phyloP scores from a whole-genome alignment of 2,113 vertebrate species.

The Apus apus region DNA sequence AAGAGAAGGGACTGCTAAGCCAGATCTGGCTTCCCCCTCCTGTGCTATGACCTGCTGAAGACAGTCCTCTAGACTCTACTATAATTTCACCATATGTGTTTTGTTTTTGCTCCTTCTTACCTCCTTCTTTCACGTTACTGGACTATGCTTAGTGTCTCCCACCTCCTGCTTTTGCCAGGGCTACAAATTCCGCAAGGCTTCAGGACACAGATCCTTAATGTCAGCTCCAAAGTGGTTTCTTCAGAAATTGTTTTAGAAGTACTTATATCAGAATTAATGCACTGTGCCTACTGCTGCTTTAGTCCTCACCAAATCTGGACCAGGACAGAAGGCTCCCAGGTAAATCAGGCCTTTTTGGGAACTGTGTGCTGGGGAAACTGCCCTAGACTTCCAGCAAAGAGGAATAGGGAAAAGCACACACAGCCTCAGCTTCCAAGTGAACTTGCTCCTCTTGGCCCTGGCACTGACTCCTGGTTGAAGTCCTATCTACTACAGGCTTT shows the following conservation, averaged over 20 bases:
- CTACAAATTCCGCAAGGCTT: not conserved
- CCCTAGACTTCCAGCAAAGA: not conserved
- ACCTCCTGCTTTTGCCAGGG: not conserved
- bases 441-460: too few species aligned
- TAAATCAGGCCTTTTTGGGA: not conserved
- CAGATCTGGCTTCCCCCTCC: conserved; percentile 7
- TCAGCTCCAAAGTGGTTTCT: not conserved
- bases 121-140: not conserved
- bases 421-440: not conserved
- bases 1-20: conserved; percentile 36
- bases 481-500: not conserved
- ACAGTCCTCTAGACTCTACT: not conserved
- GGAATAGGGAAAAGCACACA: not conserved
- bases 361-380: not conserved
- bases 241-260: not conserved
- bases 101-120: not conserved
- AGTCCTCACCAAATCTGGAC: not conserved
- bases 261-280: not conserved
- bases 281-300: not conserved
- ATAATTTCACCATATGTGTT: not conserved
- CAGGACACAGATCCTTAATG: not conserved
- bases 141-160: not conserved
- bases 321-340: not conserved
- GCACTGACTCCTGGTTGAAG: not conserved
- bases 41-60: not conserved